These are phyloP conservation scores for Scortum barcoo DNA, from an alignment of 2,113 vertebrate genomes.

Conservation along the genomic window DNA sequence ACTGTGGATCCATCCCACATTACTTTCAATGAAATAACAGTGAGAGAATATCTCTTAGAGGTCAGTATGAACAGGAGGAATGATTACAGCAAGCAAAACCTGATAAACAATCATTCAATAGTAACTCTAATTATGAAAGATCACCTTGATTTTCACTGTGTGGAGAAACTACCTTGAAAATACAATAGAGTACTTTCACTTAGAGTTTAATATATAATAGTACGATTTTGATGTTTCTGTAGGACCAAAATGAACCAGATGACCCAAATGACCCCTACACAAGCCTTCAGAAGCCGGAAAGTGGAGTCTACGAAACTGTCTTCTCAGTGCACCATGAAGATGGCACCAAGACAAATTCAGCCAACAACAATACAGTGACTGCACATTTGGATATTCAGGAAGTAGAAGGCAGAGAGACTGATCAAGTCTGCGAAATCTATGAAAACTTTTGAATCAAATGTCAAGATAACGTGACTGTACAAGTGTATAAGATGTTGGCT, in stretches of 20 bases:
- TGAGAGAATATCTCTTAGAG: too few relatives aligned
- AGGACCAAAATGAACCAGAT: slow-evolving; percentile 8
- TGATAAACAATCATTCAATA: too few relatives aligned
- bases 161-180: too few relatives aligned
- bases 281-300: background rate
- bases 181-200: too few relatives aligned
- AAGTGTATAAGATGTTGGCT: too few relatives aligned
- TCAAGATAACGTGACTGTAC: too few relatives aligned
- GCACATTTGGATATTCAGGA: background rate
- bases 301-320: slow-evolving; percentile 37
- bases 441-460: background rate
- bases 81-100: too few relatives aligned
- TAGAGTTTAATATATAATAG: background rate
- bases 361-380: rapidly evolving
- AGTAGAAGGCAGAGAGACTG: background rate
- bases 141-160: too few relatives aligned
- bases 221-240: background rate
- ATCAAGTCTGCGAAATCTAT: background rate
- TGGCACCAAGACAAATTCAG: background rate
- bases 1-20: too few relatives aligned
- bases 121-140: too few relatives aligned
- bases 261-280: background rate
- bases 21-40: too few relatives aligned
- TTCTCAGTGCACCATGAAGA: background rate
- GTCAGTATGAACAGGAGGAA: too few relatives aligned